phyloP scores from a whole-genome alignment of 2,888 invertebrate species.

The Linnaemya vulpina region DNA sequence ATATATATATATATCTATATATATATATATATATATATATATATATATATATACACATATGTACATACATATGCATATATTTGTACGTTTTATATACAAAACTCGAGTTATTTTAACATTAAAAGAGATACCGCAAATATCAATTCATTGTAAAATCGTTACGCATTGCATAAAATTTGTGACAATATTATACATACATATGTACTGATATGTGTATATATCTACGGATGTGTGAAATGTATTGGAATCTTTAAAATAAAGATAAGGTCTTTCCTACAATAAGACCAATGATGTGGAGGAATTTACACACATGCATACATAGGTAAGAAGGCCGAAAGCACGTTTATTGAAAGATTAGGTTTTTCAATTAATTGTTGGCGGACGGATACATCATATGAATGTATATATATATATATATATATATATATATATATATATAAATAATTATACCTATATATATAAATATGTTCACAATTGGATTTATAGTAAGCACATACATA shows the following conservation, averaged over 20 bases:
- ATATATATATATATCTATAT: not conserved
- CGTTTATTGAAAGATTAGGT: constrained; percentile 12
- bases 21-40: not conserved
- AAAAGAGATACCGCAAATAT: too few species aligned
- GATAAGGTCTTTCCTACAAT: too few species aligned
- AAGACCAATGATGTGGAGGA: too few species aligned
- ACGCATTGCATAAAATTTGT: not conserved
- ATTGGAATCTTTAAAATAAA: too few species aligned
- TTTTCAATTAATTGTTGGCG: not conserved
- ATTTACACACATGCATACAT: not conserved
- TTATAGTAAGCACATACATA: too few species aligned
- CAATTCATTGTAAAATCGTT: not conserved
- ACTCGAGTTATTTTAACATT: too few species aligned
- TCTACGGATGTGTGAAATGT: not conserved
- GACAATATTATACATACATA: not conserved
- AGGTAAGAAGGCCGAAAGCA: constrained; percentile 40
- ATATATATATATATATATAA: too few species aligned
- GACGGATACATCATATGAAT: not conserved
- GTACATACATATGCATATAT: not conserved
- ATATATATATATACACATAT: constrained; percentile 7
- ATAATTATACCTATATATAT: too few species aligned
- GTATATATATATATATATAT: not conserved
- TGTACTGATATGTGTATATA: not conserved
- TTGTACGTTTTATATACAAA: too few species aligned
- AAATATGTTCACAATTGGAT: too few species aligned